Percentiles rank a stretch among this genome's conserved stretches.
These are phyloP conservation scores for Lophotriccus pileatus DNA, from an alignment of 2,797 vertebrate genomes.

Conservation along the genomic window DNA sequence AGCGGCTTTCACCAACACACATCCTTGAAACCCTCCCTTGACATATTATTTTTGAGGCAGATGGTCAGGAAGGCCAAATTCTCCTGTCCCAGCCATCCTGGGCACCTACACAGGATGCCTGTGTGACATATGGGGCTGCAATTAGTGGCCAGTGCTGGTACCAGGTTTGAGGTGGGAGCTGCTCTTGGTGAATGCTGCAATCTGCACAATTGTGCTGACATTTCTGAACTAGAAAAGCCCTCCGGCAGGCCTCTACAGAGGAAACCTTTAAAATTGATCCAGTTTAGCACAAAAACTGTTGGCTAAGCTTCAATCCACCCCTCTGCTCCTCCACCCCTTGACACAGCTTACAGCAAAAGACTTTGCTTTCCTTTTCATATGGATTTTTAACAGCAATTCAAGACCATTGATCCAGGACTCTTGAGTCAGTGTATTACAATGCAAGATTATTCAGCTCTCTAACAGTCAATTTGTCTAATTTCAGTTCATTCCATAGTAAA, in stretches of 20 bases:
- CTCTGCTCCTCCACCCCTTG: conserved; percentile 23
- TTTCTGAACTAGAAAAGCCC: conserved; percentile 55
- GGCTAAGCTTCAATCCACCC: conserved; percentile 5
- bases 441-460: conserved; percentile 21
- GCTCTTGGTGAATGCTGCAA: conserved; percentile 23
- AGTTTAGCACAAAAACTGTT: conserved; percentile 47
- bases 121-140: fast-evolving
- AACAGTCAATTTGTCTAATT: background rate
- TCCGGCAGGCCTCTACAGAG: background rate
- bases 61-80: background rate
- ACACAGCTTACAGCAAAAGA: conserved; percentile 55
- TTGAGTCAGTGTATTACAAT: conserved; percentile 28
- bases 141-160: background rate
- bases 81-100: background rate
- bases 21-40: background rate
- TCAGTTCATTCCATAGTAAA: conserved; percentile 13
- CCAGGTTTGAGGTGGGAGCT: background rate
- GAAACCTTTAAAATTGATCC: conserved; percentile 70
- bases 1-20: background rate
- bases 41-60: fast-evolving
- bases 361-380: conserved; percentile 36
- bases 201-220: conserved; percentile 47
- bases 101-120: background rate
- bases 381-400: conserved; percentile 57
- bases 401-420: conserved; percentile 52